Conservation (phyloP, 2,113 vertebrate species). For the Oreochromis tanganicae region DNA sequence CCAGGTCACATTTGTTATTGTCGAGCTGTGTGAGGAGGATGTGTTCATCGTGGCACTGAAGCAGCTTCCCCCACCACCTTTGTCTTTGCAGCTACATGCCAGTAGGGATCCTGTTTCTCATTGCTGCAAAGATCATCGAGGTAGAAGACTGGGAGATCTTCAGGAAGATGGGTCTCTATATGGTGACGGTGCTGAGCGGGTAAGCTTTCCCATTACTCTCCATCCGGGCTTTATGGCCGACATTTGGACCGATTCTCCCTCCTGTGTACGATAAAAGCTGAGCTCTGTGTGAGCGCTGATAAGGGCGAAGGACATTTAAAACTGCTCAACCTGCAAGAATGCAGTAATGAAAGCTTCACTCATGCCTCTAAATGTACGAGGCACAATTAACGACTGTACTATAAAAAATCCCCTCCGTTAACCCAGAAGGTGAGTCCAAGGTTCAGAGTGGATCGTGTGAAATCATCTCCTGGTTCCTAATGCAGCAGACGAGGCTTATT, state of each 20-base stretch:
- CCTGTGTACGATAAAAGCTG: slow-evolving; percentile 43
- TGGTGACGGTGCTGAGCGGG: slow-evolving; percentile 96
- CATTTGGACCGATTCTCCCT: slow-evolving; percentile 41
- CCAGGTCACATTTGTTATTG: not conserved
- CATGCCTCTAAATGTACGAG: slow-evolving; percentile 50
- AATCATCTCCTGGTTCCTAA: not conserved
- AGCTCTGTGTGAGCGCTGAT: slow-evolving; percentile 60
- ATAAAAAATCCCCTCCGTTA: slow-evolving; percentile 39
- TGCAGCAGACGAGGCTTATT: not conserved
- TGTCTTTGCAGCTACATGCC: slow-evolving; percentile 90
- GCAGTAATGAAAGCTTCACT: slow-evolving; percentile 55
- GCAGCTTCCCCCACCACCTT: not conserved
- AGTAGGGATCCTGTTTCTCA: slow-evolving; percentile 90
- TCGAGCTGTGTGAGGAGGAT: not conserved
- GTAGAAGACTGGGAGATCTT: slow-evolving; percentile 99
- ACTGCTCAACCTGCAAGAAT: slow-evolving; percentile 66
- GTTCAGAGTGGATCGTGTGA: not conserved
- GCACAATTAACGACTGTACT: slow-evolving; percentile 15
- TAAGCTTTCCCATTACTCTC: slow-evolving; percentile 65
- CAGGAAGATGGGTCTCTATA: slow-evolving; percentile 93
- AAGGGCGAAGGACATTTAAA: slow-evolving; percentile 71
- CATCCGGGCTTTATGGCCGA: slow-evolving; percentile 52
- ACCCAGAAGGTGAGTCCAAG: slow-evolving; percentile 15
- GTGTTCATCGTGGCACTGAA: not conserved
- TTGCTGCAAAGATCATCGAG: slow-evolving; percentile 96